A percentile compares a stretch with the other conserved stretches of the same genome.
Conservation (phyloP, 2,113 vertebrate species). For the Pollimyrus isidori region DNA sequence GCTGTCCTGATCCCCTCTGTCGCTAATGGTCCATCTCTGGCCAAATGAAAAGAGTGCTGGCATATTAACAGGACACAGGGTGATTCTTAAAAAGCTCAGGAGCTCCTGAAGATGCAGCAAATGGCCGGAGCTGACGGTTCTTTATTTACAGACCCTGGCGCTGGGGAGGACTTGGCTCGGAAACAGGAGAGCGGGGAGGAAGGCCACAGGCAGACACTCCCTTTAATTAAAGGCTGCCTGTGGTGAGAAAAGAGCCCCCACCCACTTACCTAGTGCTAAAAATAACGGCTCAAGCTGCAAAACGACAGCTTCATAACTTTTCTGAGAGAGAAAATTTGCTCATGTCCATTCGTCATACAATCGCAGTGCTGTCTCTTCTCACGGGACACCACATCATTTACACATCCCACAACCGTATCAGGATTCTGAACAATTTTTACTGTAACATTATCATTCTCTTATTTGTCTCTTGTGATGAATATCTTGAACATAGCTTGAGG, state of each 20-base stretch:
- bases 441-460: not conserved
- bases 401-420: not conserved
- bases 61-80: not conserved
- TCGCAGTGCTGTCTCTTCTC: not conserved
- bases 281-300: not conserved
- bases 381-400: not conserved
- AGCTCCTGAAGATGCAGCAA: not conserved
- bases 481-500: not conserved
- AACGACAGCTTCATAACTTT: not conserved
- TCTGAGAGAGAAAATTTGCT: not conserved
- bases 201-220: constrained; percentile 5
- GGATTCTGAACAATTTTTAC: not conserved
- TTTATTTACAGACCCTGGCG: not conserved
- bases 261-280: not conserved
- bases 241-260: not conserved
- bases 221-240: constrained; percentile 10
- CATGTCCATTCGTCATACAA: not conserved
- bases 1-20: not conserved
- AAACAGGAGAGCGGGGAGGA: not conserved
- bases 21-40: not conserved
- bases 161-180: not conserved
- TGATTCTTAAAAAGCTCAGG: not conserved
- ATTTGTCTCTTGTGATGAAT: not conserved
- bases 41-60: not conserved
- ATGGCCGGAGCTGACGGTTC: not conserved